phyloP scores from a whole-genome alignment of 1,140 invertebrate species.

The Drosophila ficusphila region DNA sequence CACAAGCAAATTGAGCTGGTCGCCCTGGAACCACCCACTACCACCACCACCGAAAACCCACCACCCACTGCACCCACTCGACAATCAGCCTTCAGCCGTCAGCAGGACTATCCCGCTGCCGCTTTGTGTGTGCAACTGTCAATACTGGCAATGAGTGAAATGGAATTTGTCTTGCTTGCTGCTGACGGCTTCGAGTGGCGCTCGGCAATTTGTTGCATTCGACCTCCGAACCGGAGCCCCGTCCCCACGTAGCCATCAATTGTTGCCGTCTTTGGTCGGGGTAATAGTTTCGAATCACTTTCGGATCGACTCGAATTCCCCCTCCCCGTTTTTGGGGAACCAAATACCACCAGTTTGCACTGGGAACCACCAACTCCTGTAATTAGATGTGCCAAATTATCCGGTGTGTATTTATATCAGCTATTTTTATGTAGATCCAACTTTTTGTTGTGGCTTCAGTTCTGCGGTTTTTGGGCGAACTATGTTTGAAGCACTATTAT shows the following conservation, averaged over 20 bases:
- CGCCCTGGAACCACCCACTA: constrained; percentile 2
- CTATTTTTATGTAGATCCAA: constrained; percentile 23
- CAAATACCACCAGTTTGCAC: not conserved
- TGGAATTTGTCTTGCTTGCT: constrained; percentile 79
- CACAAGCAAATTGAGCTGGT: constrained; percentile 41
- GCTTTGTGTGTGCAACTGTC: constrained; percentile 50
- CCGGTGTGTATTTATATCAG: constrained; percentile 14
- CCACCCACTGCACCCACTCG: not conserved
- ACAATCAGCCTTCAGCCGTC: constrained; percentile 2
- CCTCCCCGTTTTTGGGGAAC: not conserved
- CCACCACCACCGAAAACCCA: not conserved
- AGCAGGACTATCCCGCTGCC: constrained; percentile 1
- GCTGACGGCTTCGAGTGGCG: constrained; percentile 57
- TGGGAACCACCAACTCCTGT: not conserved
- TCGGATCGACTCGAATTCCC: constrained; percentile 16
- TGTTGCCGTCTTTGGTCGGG: constrained; percentile 17
- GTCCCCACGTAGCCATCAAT: constrained; percentile 24
- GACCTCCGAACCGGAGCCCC: constrained; percentile 7
- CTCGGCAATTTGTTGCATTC: constrained; percentile 62
- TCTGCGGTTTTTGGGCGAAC: constrained; percentile 41
- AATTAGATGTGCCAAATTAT: constrained; percentile 38
- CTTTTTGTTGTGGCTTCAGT: constrained; percentile 21
- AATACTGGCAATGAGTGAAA: constrained; percentile 76
- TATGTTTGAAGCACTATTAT: constrained; percentile 37
- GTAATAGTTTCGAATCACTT: constrained; percentile 74